phyloP scores from a whole-genome alignment of 2,888 invertebrate genomes.

The Ashinkailepas kermadecensis region DNA sequence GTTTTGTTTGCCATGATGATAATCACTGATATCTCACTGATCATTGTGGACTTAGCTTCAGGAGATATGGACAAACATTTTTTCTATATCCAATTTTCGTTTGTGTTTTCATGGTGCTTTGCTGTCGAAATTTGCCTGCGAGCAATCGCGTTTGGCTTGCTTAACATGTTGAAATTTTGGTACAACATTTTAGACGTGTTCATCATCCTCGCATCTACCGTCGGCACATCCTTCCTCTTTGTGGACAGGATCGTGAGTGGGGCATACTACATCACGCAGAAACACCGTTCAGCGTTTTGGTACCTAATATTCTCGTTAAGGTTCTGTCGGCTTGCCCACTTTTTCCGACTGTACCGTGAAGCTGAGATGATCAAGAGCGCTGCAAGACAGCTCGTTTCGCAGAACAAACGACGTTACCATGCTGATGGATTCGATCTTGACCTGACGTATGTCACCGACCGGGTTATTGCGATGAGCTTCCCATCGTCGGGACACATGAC shows the following conservation, averaged over 20 bases:
- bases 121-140: neutral
- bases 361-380: conserved; percentile 35
- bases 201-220: neutral
- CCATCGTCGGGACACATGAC: conserved; percentile 47
- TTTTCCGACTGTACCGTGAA: neutral
- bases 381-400: conserved; percentile 45
- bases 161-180: neutral
- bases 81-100: neutral
- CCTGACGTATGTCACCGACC: conserved; percentile 47
- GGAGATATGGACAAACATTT: neutral
- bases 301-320: neutral
- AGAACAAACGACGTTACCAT: conserved; percentile 45
- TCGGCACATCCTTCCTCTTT: neutral
- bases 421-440: conserved; percentile 48
- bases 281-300: neutral
- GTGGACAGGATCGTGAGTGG: neutral
- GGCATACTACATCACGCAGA: neutral
- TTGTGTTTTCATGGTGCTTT: neutral
- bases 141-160: neutral
- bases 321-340: neutral
- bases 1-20: neutral
- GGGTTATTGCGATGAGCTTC: conserved; percentile 49
- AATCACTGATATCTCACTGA: neutral
- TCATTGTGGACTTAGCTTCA: neutral
- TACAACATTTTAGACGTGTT: neutral